Evolutionary conservation across 2,113 vertebrate genomes (phyloP), one percentile per base, ranked within the genome.

Genomic region (Myocastor coypus): DNA sequence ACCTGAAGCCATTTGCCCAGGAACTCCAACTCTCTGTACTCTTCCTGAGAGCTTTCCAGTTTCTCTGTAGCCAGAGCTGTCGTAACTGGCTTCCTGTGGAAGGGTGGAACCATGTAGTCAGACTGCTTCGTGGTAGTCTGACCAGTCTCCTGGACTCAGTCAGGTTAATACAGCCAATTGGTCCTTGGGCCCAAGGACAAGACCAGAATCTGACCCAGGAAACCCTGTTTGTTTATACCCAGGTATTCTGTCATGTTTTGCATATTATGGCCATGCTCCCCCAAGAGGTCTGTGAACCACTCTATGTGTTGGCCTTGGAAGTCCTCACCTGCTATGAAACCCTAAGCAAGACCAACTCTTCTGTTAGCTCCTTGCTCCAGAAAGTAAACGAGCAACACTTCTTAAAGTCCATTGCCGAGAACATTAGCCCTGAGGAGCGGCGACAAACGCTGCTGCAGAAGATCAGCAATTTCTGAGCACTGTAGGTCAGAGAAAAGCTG

Each of bases 211-310:
- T 50, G 73, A 11, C 10, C 2, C 99, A 99, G 97, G 99, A 99
- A 94, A 98, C 98, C 75, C 98, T 99, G 30, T 99, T 99, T 73
- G 97, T 99, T 16, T 98, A 99, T 96, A 98, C 99, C 91, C 99
- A 99, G 98, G 68, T 99, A n/a, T 99, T 99, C 98, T 99, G 99
- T 78, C 99, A 99, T 7, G 98, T 99, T 80, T 98, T 99, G 90
- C 99, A 99, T 32, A 98, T 99, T 24, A 99, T 99, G 87, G 99
- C 99, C 98, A 99, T 99, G 99, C 98, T 99, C 97, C 99, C 98
- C 0, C 98, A 97, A 3, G 81, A 88, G 66, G 98, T 98, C 19
- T 95, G 95, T 4, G 99, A 99, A 80, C 97, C 98, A 0, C 98
- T 99, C 37, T 99, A 99, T 66, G 98, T 99, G 46, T 96, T 98